phyloP scores from a whole-genome alignment of 2,888 invertebrate species.

The Melieria picta region DNA sequence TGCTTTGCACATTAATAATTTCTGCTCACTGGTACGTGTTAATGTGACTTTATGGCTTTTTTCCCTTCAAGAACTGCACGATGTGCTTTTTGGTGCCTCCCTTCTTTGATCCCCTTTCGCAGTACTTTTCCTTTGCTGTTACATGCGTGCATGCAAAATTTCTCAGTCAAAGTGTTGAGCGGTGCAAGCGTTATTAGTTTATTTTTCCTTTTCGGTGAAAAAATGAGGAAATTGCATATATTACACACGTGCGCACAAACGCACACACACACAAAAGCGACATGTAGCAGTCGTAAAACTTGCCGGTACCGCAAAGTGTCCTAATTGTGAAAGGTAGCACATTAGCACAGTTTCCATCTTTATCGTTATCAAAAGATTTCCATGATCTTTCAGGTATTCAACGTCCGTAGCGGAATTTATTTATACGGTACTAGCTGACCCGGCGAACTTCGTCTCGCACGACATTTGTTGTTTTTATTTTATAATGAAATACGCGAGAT shows the following conservation, averaged over 20 bases:
- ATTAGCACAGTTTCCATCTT: neutral
- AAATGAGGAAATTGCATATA: constrained; percentile 30
- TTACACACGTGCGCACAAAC: neutral
- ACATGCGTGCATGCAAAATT: constrained; percentile 51
- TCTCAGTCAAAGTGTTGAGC: constrained; percentile 57
- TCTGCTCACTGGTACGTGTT: constrained; percentile 65
- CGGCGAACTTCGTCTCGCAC: too few relatives aligned
- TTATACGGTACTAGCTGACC: too few relatives aligned
- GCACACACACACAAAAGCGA: constrained; percentile 1
- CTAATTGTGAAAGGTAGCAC: neutral
- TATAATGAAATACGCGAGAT: too few relatives aligned
- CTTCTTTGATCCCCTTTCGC: constrained; percentile 34
- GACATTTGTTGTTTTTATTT: too few relatives aligned
- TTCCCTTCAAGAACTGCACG: constrained; percentile 9
- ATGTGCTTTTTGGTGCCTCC: constrained; percentile 16
- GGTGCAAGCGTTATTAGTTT: constrained; percentile 54
- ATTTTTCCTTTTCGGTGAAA: constrained; percentile 40
- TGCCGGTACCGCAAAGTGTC: neutral
- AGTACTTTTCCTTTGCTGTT: constrained; percentile 47
- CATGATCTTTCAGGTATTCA: too few relatives aligned
- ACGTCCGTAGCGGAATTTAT: too few relatives aligned
- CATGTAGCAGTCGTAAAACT: constrained; percentile 26
- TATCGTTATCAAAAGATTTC: too few relatives aligned
- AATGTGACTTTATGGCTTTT: constrained; percentile 65
- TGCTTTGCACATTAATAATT: constrained; percentile 50